A percentile compares a stretch with the other conserved stretches of the same genome.
Evolutionary conservation across 2,113 vertebrate genomes (phyloP).

Genomic region (Potamarius usumacintae): DNA sequence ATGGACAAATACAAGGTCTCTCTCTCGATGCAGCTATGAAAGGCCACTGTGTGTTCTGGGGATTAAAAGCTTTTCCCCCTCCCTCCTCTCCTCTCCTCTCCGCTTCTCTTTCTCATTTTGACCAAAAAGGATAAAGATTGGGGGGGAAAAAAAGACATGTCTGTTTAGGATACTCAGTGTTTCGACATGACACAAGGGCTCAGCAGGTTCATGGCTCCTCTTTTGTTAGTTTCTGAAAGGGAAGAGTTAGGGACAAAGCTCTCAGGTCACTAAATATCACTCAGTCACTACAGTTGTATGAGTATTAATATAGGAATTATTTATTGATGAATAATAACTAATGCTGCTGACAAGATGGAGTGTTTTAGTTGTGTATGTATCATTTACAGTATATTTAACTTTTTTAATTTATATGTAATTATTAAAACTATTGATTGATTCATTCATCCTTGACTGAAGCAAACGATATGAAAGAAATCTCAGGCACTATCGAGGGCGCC

Average conservation of each 20-base stretch:
- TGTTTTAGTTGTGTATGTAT: neutral
- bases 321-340: neutral
- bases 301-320: neutral
- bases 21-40: constrained; percentile 77
- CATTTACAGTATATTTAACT: neutral
- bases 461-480: neutral
- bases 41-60: constrained; percentile 81
- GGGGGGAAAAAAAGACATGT: constrained; percentile 60
- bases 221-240: constrained; percentile 31
- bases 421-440: too few relatives aligned
- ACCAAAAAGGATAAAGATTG: constrained; percentile 63
- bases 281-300: neutral
- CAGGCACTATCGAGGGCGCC: constrained; percentile 51
- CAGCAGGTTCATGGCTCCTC: constrained; percentile 40
- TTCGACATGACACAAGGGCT: constrained; percentile 34
- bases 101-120: constrained; percentile 72
- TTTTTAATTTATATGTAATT: neutral
- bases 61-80: constrained; percentile 72
- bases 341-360: neutral
- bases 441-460: neutral
- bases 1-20: constrained; percentile 83
- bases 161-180: constrained; percentile 57
- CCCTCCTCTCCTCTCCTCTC: constrained; percentile 12
- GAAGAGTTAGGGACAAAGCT: neutral
- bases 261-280: neutral